Evolutionary conservation across 2,888 invertebrate genomes (phyloP).

Genomic region (Eristalis intricaria): DNA sequence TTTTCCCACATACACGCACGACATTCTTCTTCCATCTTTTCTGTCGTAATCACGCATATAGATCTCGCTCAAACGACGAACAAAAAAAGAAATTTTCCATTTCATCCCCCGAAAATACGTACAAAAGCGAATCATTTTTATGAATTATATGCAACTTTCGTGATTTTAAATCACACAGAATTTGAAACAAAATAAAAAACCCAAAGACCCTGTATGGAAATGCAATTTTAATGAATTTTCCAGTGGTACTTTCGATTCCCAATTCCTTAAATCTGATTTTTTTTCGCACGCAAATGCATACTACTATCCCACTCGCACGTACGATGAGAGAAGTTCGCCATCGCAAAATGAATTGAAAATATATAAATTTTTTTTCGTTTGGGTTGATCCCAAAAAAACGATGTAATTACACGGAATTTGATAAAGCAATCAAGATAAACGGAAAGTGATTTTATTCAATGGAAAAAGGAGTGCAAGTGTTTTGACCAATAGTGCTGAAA

Average conservation of each 20-base stretch:
- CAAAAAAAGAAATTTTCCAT: slow-evolving; percentile 57
- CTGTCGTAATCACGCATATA: slow-evolving; percentile 72
- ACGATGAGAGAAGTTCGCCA: slow-evolving; percentile 55
- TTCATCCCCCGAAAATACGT: slow-evolving; percentile 17
- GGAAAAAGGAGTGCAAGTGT: slow-evolving; percentile 10
- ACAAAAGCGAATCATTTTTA: slow-evolving; percentile 39
- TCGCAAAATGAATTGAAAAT: slow-evolving; percentile 60
- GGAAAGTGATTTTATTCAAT: slow-evolving; percentile 30
- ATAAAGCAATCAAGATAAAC: slow-evolving; percentile 27
- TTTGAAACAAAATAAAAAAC: background rate
- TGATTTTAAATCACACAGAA: slow-evolving; percentile 56
- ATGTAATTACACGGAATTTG: slow-evolving; percentile 17
- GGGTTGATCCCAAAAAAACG: slow-evolving; percentile 48
- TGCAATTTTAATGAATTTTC: slow-evolving; percentile 65
- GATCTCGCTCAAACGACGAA: slow-evolving; percentile 46
- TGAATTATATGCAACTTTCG: slow-evolving; percentile 66
- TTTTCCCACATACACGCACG: slow-evolving; percentile 50
- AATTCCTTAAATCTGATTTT: slow-evolving; percentile 32
- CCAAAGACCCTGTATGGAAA: slow-evolving; percentile 19
- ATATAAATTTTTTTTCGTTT: slow-evolving; percentile 22
- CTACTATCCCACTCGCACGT: slow-evolving; percentile 53
- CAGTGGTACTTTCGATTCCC: slow-evolving; percentile 50
- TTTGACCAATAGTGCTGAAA: slow-evolving; percentile 24
- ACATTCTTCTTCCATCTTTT: slow-evolving; percentile 72
- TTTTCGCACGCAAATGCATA: slow-evolving; percentile 58